These are phyloP conservation scores for Saccostrea cuccullata DNA, from an alignment of 1,140 invertebrate species.

Conservation along the genomic window DNA sequence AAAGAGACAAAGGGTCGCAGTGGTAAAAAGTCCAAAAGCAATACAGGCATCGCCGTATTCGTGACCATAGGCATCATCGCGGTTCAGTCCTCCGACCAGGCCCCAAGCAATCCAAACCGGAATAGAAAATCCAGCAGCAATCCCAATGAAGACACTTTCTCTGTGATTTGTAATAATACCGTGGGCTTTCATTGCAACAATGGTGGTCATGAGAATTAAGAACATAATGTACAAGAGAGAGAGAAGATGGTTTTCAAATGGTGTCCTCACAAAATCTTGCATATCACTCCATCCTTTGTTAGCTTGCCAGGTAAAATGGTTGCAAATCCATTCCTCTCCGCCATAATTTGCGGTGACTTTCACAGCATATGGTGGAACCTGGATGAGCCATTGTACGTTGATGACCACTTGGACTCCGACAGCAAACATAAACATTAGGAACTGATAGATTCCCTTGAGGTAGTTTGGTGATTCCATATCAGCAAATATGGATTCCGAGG, in stretches of 20 bases:
- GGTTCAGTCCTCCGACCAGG: constrained; percentile 85
- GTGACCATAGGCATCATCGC: constrained; percentile 79
- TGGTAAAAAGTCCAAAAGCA: constrained; percentile 90
- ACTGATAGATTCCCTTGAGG: constrained; percentile 93
- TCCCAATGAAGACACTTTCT: constrained; percentile 92
- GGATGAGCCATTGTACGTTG: constrained; percentile 87
- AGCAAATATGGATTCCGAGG: constrained; percentile 62
- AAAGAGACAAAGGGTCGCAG: constrained; percentile 90
- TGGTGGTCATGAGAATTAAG: constrained; percentile 89
- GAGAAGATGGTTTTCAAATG: constrained; percentile 84
- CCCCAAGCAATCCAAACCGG: constrained; percentile 93
- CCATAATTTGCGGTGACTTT: constrained; percentile 66
- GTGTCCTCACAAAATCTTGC: constrained; percentile 69
- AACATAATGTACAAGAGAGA: constrained; percentile 90
- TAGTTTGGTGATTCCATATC: constrained; percentile 90
- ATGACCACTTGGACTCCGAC: constrained; percentile 87
- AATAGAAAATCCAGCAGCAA: constrained; percentile 87
- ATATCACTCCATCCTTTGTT: constrained; percentile 72
- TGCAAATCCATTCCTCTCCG: constrained; percentile 68
- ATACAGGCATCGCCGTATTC: constrained; percentile 87
- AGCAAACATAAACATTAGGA: constrained; percentile 90
- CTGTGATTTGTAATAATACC: constrained; percentile 95
- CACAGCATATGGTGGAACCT: constrained; percentile 71
- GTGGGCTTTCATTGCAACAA: constrained; percentile 86
- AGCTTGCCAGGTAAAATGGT: constrained; percentile 72